Evolutionary conservation across 1,140 invertebrate genomes (phyloP).

Genomic region (Caenorhabditis briggsae): DNA sequence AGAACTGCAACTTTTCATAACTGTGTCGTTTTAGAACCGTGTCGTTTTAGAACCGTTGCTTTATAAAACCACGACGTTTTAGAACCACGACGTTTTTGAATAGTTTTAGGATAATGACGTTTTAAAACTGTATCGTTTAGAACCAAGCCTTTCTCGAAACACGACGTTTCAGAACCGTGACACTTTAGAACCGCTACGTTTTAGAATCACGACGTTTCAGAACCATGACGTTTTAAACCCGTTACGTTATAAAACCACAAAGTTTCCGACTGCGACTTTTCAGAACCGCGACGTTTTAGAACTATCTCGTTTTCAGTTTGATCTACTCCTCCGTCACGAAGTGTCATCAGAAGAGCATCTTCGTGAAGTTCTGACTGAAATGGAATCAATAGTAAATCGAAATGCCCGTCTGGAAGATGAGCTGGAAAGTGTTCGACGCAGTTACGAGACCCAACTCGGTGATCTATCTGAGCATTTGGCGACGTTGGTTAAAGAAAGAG

Average conservation of each 20-base stretch:
- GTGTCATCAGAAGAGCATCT: constrained; percentile 34
- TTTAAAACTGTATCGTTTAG: background rate
- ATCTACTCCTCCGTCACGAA: constrained; percentile 18
- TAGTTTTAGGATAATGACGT: background rate
- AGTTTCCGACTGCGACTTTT: too few relatives aligned
- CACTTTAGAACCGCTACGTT: too few relatives aligned
- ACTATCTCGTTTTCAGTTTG: constrained; percentile 11
- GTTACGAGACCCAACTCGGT: constrained; percentile 18
- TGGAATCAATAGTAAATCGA: background rate
- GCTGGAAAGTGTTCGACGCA: constrained; percentile 23
- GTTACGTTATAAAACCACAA: background rate
- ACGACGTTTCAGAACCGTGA: background rate
- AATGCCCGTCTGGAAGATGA: constrained; percentile 36
- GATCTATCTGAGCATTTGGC: constrained; percentile 27
- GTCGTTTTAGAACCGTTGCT: background rate
- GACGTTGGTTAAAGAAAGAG: constrained; percentile 8
- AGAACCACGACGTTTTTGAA: background rate
- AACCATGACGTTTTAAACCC: too few relatives aligned
- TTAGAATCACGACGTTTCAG: too few relatives aligned
- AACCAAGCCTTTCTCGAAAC: too few relatives aligned
- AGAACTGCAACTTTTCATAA: too few relatives aligned
- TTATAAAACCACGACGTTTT: background rate
- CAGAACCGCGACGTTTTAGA: background rate
- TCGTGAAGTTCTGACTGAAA: background rate
- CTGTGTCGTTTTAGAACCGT: too few relatives aligned